Percentiles rank a stretch among this genome's conserved stretches.
These are phyloP conservation scores for Kryphioiulus occultus DNA, from an alignment of 2,888 invertebrate species.

Conservation along the genomic window DNA sequence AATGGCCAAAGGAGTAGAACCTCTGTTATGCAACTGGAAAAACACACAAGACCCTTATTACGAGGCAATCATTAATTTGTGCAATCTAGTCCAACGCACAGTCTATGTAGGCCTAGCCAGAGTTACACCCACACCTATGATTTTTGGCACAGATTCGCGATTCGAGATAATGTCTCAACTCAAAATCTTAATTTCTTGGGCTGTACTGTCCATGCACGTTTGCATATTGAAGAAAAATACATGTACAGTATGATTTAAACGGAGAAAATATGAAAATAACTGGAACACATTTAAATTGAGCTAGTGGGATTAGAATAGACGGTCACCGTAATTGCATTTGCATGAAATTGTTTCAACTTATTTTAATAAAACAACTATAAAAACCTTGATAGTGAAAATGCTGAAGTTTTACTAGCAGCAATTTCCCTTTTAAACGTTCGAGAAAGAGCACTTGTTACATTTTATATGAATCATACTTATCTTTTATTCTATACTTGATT, in stretches of 20 bases:
- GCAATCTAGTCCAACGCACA: neutral
- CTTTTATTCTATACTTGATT: too few species aligned
- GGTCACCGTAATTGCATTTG: neutral
- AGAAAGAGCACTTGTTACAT: too few species aligned
- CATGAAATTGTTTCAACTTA: neutral
- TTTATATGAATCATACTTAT: too few species aligned
- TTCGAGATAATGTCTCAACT: neutral
- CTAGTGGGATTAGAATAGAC: neutral
- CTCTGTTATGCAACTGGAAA: neutral
- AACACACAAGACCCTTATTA: neutral
- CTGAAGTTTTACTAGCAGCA: too few species aligned
- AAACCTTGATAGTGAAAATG: too few species aligned
- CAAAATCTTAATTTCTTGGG: conserved; percentile 21
- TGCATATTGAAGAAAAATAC: neutral
- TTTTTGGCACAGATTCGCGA: neutral
- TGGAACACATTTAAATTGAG: neutral
- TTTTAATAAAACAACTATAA: too few species aligned
- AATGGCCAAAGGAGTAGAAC: conserved; percentile 8
- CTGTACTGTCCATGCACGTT: neutral
- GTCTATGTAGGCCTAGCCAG: neutral
- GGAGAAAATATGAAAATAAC: neutral
- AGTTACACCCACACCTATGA: neutral
- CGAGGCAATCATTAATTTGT: neutral
- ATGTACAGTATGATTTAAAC: neutral
- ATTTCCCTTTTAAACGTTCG: too few species aligned